Conservation (phyloP, 2,888 invertebrate genomes). For the Salpingus planirostris region DNA sequence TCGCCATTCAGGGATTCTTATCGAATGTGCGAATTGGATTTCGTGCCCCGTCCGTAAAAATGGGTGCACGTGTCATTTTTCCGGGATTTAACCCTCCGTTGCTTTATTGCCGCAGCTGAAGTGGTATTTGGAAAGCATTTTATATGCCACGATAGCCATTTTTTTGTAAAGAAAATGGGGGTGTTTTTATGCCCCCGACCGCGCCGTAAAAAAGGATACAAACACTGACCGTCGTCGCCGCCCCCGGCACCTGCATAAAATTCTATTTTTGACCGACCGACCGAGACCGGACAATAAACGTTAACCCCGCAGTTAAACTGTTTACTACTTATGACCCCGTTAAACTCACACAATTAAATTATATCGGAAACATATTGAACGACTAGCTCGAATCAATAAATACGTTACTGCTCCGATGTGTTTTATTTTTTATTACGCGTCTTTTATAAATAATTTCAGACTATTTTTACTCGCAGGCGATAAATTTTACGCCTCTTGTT, state of each 20-base stretch:
- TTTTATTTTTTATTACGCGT: too few species aligned
- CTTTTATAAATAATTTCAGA: too few species aligned
- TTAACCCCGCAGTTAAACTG: too few species aligned
- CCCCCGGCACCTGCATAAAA: conserved; percentile 6
- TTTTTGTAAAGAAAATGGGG: conserved; percentile 11
- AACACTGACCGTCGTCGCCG: conserved; percentile 9
- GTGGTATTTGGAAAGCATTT: conserved; percentile 24
- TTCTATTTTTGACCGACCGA: background rate
- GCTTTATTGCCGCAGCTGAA: conserved; percentile 23
- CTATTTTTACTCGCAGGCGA: too few species aligned
- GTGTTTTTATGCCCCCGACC: conserved; percentile 11
- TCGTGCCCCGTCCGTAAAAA: conserved; percentile 21
- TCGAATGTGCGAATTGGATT: conserved; percentile 22
- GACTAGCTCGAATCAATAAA: too few species aligned
- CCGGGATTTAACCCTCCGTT: conserved; percentile 15
- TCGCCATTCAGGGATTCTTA: conserved; percentile 19
- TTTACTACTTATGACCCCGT: too few species aligned
- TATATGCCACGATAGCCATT: conserved; percentile 18
- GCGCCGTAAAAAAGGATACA: conserved; percentile 12
- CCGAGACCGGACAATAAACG: too few species aligned
- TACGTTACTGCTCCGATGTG: too few species aligned
- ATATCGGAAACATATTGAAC: too few species aligned
- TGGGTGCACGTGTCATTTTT: conserved; percentile 22
- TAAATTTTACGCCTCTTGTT: too few species aligned
- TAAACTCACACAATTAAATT: too few species aligned